A percentile compares a stretch with the other conserved stretches of the same genome.
phyloP scores from a whole-genome alignment of 1,140 invertebrate species.

The Sycophaga agraensis region DNA sequence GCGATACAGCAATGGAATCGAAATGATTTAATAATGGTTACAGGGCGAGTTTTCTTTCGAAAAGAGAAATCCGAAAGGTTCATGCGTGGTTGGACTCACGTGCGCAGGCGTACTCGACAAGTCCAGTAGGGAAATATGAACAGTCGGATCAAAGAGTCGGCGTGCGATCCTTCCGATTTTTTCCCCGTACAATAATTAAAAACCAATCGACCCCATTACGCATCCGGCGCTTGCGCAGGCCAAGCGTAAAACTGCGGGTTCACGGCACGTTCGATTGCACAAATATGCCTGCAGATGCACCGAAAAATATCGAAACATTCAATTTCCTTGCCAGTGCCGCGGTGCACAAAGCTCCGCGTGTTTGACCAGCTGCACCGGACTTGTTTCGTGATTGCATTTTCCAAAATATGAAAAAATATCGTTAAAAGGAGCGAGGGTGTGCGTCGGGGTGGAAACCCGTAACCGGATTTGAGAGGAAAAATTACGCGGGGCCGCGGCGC shows the following conservation, averaged over 20 bases:
- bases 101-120: background rate
- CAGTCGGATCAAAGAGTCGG: constrained; percentile 25
- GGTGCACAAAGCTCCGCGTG: constrained; percentile 17
- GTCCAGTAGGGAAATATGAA: constrained; percentile 13
- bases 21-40: no score
- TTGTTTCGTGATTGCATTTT: constrained; percentile 20
- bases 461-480: no score
- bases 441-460: no score
- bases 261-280: constrained; percentile 6
- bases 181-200: constrained; percentile 24
- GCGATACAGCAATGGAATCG: no score
- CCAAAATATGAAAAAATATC: constrained; percentile 13
- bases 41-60: no score
- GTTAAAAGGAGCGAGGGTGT: constrained; percentile 1
- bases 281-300: no score
- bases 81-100: background rate
- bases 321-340: constrained; percentile 14
- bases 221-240: background rate
- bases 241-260: constrained; percentile 23
- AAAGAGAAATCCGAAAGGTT: background rate
- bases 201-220: constrained; percentile 26
- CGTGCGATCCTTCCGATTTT: constrained; percentile 12
- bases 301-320: constrained; percentile 22
- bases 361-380: constrained; percentile 27
- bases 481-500: background rate